These are phyloP conservation scores for Aldabrachelys gigantea DNA, from an alignment of 2,113 vertebrate species.

Conservation along the genomic window DNA sequence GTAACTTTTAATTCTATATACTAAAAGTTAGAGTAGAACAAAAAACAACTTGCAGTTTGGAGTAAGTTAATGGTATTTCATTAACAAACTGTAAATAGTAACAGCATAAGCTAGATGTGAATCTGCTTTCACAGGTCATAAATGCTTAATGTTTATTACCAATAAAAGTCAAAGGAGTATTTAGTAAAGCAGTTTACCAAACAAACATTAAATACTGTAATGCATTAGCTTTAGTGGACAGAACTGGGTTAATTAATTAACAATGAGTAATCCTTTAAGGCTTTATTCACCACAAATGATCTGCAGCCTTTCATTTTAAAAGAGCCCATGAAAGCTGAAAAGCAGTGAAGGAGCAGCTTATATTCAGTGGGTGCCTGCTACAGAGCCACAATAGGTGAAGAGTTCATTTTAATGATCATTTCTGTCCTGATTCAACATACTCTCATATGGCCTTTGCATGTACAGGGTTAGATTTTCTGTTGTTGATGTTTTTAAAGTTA, in stretches of 20 bases:
- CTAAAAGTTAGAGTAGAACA: conserved; percentile 79
- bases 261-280: conserved; percentile 78
- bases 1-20: conserved; percentile 54
- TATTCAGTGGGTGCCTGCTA: background rate
- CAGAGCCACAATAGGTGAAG: background rate
- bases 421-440: background rate
- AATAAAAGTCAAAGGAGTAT: conserved; percentile 88
- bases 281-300: conserved; percentile 78
- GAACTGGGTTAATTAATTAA: conserved; percentile 84
- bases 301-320: conserved; percentile 51
- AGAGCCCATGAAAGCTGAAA: conserved; percentile 17
- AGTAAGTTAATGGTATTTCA: conserved; percentile 81
- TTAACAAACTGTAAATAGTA: conserved; percentile 85
- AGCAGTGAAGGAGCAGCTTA: background rate
- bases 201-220: conserved; percentile 86
- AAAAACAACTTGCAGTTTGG: conserved; percentile 77
- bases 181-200: conserved; percentile 85
- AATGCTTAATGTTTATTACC: conserved; percentile 88
- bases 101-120: conserved; percentile 79
- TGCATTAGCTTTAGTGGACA: conserved; percentile 82
- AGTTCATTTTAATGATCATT: background rate
- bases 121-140: conserved; percentile 83
- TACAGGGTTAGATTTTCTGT: background rate
- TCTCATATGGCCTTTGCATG: background rate
- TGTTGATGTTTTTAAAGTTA: background rate